Percentiles rank a stretch among this genome's conserved stretches.
phyloP scores from a whole-genome alignment of 2,888 invertebrate genomes.

The Parelbella ahira region DNA sequence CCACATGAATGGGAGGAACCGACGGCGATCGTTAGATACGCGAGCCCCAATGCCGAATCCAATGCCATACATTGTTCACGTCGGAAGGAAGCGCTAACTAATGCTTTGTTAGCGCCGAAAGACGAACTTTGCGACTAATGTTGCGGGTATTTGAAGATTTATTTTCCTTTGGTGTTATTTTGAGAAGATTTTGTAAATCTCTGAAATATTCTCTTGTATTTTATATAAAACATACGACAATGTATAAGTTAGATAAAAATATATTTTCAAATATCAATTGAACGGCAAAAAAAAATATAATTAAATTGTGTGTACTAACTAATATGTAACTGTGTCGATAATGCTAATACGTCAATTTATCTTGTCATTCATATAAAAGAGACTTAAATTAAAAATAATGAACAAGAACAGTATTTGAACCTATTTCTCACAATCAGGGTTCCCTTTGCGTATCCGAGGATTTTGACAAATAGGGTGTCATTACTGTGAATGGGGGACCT shows the following conservation, averaged over 20 bases:
- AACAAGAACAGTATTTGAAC: background rate
- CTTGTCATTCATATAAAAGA: too few relatives aligned
- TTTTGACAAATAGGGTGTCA: conserved; percentile 39
- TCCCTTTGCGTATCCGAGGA: conserved; percentile 19
- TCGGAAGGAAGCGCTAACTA: conserved; percentile 65
- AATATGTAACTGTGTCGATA: too few relatives aligned
- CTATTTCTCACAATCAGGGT: conserved; percentile 26
- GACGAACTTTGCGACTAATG: conserved; percentile 38
- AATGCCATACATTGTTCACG: conserved; percentile 73
- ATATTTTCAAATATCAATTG: too few relatives aligned
- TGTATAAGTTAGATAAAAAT: too few relatives aligned
- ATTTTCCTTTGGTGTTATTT: conserved; percentile 6
- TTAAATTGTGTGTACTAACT: too few relatives aligned
- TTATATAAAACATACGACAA: too few relatives aligned
- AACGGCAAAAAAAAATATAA: too few relatives aligned
- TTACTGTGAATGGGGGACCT: conserved; percentile 40
- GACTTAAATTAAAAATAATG: background rate
- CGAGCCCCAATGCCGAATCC: conserved; percentile 71
- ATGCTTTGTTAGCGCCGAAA: conserved; percentile 57
- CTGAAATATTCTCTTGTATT: too few relatives aligned
- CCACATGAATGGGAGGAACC: conserved; percentile 73
- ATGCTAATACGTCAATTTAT: too few relatives aligned
- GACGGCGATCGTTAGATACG: conserved; percentile 67
- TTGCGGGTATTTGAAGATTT: conserved; percentile 23
- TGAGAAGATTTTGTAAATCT: too few relatives aligned